A percentile compares a stretch with the other conserved stretches of the same genome.
These are phyloP conservation scores for Dolichoris vasculosae DNA, from an alignment of 1,140 invertebrate genomes.

Conservation along the genomic window DNA sequence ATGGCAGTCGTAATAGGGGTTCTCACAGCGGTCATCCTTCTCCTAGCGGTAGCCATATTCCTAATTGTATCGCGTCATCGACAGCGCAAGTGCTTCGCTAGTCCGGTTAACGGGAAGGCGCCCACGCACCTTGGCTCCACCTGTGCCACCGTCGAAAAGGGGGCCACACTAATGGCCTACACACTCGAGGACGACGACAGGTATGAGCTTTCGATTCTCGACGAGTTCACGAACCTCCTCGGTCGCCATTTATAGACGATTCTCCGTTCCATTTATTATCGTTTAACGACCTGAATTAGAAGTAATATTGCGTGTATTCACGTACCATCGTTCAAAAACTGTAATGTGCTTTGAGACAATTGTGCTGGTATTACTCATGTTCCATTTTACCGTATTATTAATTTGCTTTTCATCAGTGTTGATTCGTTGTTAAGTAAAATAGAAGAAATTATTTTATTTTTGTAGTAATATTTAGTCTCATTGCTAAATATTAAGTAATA, in stretches of 20 bases:
- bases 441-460: too few relatives aligned
- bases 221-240: slow-evolving; percentile 50
- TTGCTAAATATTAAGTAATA: too few relatives aligned
- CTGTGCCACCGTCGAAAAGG: slow-evolving; percentile 75
- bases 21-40: slow-evolving; percentile 84
- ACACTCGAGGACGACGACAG: slow-evolving; percentile 73
- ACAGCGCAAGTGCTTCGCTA: slow-evolving; percentile 85
- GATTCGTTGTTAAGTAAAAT: neutral
- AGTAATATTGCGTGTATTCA: neutral
- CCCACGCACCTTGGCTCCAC: slow-evolving; percentile 72
- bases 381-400: neutral
- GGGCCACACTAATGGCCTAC: slow-evolving; percentile 72
- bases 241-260: slow-evolving; percentile 20
- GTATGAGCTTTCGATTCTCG: slow-evolving; percentile 58
- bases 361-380: neutral
- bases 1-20: slow-evolving; percentile 89
- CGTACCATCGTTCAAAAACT: neutral
- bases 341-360: neutral
- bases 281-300: too few relatives aligned
- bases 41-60: slow-evolving; percentile 84
- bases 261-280: too few relatives aligned
- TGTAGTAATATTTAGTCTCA: too few relatives aligned
- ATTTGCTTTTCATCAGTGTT: neutral
- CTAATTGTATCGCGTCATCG: slow-evolving; percentile 85
- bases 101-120: slow-evolving; percentile 81